Conservation (phyloP, 2,888 invertebrate species). For the Chloroclysta siterata region DNA sequence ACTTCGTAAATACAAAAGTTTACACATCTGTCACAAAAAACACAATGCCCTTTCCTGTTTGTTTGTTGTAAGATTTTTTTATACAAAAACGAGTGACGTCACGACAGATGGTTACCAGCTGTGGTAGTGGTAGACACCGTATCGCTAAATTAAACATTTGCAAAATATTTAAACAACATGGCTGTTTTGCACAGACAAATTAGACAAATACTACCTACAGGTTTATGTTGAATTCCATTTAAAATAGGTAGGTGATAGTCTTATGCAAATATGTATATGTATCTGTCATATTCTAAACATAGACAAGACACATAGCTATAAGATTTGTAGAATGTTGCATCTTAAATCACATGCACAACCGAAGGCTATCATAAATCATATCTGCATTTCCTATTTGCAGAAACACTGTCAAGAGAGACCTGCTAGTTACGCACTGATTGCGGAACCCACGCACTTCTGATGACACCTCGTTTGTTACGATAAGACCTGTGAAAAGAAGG, state of each 20-base stretch:
- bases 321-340: constrained; percentile 22
- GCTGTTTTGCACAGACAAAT: neutral
- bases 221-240: neutral
- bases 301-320: constrained; percentile 11
- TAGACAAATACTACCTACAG: neutral
- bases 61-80: constrained; percentile 27
- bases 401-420: constrained; percentile 37
- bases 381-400: constrained; percentile 43
- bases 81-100: constrained; percentile 27
- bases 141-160: constrained; percentile 9
- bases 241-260: neutral
- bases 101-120: constrained; percentile 31
- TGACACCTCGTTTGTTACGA: constrained; percentile 48
- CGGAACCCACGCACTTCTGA: constrained; percentile 45
- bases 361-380: constrained; percentile 41
- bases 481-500: constrained; percentile 29
- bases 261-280: neutral
- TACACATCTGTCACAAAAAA: constrained; percentile 23
- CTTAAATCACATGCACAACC: constrained; percentile 29
- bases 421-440: constrained; percentile 45
- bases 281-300: constrained; percentile 7
- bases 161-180: neutral
- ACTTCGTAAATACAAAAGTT: constrained; percentile 17
- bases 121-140: constrained; percentile 13
- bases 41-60: constrained; percentile 32